Percentiles rank a stretch among this genome's conserved stretches.
phyloP scores from a whole-genome alignment of 2,113 vertebrate species.

The Pitta sordida region DNA sequence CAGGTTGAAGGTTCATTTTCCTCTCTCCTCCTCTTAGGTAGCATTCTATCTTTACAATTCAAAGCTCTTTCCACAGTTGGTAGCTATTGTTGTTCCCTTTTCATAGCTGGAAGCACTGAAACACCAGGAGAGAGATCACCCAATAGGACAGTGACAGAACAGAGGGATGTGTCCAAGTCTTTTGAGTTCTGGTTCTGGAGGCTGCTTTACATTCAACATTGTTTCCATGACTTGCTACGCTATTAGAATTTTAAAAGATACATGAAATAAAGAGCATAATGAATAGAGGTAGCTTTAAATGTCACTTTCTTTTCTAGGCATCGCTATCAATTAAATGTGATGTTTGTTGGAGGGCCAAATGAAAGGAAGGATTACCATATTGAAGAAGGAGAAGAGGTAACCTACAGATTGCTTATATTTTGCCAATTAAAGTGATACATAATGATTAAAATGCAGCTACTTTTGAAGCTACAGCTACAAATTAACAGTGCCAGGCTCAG shows the following conservation, averaged over 20 bases:
- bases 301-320: slow-evolving; percentile 69
- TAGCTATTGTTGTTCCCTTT: not conserved
- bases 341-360: slow-evolving; percentile 97
- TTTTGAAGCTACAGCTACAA: not conserved
- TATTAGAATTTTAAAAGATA: not conserved
- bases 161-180: not conserved
- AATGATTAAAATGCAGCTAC: not conserved
- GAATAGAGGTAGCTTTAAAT: not conserved
- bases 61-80: not conserved
- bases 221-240: not conserved
- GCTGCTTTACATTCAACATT: not conserved
- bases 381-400: slow-evolving; percentile 98
- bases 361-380: slow-evolving; percentile 95
- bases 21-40: not conserved
- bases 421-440: not conserved
- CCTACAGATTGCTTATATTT: not conserved
- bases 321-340: slow-evolving; percentile 85
- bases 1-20: not conserved
- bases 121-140: not conserved
- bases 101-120: not conserved
- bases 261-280: not conserved
- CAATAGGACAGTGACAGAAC: not conserved
- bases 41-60: not conserved
- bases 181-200: not conserved
- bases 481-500: not conserved